Base-by-base conservation (phyloP, 2,797 vertebrate genomes). In the Natrix natrix region DNA sequence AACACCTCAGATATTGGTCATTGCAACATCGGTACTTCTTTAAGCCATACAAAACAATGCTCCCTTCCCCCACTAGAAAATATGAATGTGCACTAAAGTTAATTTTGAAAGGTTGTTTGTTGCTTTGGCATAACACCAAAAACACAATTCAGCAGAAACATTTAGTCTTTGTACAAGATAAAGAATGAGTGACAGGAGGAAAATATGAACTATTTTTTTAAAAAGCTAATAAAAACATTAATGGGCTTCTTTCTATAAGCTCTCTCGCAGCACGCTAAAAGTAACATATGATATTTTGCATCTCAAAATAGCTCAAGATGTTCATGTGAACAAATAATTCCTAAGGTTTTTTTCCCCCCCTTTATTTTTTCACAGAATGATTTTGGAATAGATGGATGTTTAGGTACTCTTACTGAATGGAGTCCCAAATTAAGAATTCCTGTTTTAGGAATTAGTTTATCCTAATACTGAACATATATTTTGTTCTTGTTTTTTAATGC, bases 261-360 rank as follows among this genome's bases (percentile, higher is more conserved):
- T 94, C 16, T 61, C 63, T 57, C 55, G 24, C 3, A 28, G 48
- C 52, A 88, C 69, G 66, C 91, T 86, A 66, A 89, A 83, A 89
- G 57, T 89, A 63, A 91, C 32, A 16, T 24, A 90, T 59, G 90
- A 92, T 78, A 90, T 74, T 74, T 74, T 74, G 43, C 32, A 37
- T 92, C 88, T 57, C 89, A 24, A 16, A 90, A 60, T 87, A 66
- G 61, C 66, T 88, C 89, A 88, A n/a, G 86, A 69, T 90, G 61
- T 94, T 92, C 43, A 56, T 90, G 37, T 93, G 55, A 87, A 92
- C 57, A 63, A 74, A 86, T 87, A 74, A 74, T n/a, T n/a, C 60
- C 78, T 32, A 78, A 93, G 74, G 20, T 16, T 43, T 52, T 28
- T 37, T 16, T 24, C 28, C 48, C n/a, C 60, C 32, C 20, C 28